A percentile compares a stretch with the other conserved stretches of the same genome.
Conservation (phyloP, 2,113 vertebrate species). For the Albula glossodonta region DNA sequence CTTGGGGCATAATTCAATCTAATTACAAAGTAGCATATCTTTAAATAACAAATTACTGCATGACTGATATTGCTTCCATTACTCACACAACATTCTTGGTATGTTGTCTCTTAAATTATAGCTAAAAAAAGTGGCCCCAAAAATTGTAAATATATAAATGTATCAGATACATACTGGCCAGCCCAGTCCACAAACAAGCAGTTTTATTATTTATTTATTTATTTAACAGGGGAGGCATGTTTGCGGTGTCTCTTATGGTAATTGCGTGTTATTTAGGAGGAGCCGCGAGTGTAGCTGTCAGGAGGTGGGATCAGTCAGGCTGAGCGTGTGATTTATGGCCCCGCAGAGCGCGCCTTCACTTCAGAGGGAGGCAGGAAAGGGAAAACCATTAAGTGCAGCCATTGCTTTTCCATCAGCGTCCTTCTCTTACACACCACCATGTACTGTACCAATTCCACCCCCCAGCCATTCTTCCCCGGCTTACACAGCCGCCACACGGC, state of each 20-base stretch:
- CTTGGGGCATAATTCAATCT: background rate
- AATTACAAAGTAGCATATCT: background rate
- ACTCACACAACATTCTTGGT: background rate
- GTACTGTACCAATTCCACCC: conserved; percentile 10
- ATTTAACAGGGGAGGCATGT: background rate
- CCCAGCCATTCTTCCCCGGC: conserved; percentile 4
- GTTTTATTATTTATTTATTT: background rate
- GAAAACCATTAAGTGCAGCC: conserved; percentile 28
- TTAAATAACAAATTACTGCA: background rate
- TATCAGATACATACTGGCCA: background rate
- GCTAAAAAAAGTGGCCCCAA: background rate
- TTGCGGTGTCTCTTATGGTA: conserved; percentile 19
- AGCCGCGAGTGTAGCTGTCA: conserved; percentile 25
- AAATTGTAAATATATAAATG: background rate
- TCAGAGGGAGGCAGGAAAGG: conserved; percentile 21
- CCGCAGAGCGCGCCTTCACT: conserved; percentile 14
- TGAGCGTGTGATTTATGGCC: conserved; percentile 29
- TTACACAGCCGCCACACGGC: background rate
- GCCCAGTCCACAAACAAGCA: background rate
- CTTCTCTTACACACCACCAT: background rate
- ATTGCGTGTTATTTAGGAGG: conserved; percentile 23
- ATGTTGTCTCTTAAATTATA: background rate
- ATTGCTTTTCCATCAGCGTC: conserved; percentile 25
- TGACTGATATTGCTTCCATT: background rate
- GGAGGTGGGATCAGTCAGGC: conserved; percentile 33